A percentile compares a stretch with the other conserved stretches of the same genome.
phyloP scores from a whole-genome alignment of 64 coral and sea anemone species.

The Pachyseris speciosa region DNA sequence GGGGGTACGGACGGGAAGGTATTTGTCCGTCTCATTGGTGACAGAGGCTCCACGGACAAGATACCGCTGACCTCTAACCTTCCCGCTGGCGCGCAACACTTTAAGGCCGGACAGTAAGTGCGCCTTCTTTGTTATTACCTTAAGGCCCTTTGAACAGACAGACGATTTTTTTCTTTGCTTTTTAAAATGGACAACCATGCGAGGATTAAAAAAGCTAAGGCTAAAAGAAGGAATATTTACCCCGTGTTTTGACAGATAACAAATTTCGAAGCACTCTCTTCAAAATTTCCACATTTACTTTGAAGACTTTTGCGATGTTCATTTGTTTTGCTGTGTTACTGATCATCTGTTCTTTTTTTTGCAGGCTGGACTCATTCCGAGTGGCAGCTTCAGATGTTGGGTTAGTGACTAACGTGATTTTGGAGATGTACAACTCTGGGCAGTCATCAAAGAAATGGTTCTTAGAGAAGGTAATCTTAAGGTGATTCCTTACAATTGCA shows the following conservation, averaged over 20 bases:
- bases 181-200: too few relatives aligned
- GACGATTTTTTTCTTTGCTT: too few relatives aligned
- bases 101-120: constrained; percentile 89
- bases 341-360: not conserved
- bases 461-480: constrained; percentile 80
- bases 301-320: not conserved
- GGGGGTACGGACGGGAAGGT: constrained; percentile 84
- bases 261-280: too few relatives aligned
- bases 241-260: too few relatives aligned
- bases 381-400: constrained; percentile 82
- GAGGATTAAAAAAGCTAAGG: too few relatives aligned
- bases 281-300: not conserved
- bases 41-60: constrained; percentile 73
- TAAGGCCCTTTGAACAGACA: too few relatives aligned
- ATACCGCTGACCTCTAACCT: constrained; percentile 45
- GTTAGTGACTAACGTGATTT: constrained; percentile 55
- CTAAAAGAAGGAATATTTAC: too few relatives aligned
- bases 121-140: not conserved
- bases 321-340: not conserved
- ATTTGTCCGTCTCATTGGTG: constrained; percentile 77
- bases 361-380: constrained; percentile 81
- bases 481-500: too few relatives aligned
- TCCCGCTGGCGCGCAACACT: constrained; percentile 71
- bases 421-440: constrained; percentile 76
- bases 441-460: constrained; percentile 81